These are phyloP conservation scores for Drosophila formosana DNA, from an alignment of 2,888 invertebrate genomes.

Conservation along the genomic window DNA sequence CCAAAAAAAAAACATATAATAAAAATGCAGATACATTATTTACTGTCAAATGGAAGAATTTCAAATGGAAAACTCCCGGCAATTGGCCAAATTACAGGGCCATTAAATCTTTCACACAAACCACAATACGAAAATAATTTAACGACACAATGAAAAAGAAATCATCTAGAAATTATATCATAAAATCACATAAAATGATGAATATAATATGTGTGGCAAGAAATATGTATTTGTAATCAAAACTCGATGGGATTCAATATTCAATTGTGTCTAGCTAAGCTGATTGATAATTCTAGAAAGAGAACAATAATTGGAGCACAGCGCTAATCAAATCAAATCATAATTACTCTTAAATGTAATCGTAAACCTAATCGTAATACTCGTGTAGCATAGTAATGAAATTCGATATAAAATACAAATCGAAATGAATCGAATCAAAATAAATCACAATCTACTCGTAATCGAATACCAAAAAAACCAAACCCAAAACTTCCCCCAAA, in stretches of 20 bases:
- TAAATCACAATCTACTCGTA: conserved; percentile 14
- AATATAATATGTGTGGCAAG: conserved; percentile 18
- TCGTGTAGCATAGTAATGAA: conserved; percentile 40
- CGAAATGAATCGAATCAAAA: conserved; percentile 10
- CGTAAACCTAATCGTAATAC: conserved; percentile 26
- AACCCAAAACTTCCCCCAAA: conserved; percentile 18
- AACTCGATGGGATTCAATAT: conserved; percentile 67
- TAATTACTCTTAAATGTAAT: conserved; percentile 14
- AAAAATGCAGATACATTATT: conserved; percentile 90
- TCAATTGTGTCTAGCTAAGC: conserved; percentile 65
- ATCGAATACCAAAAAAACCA: conserved; percentile 3
- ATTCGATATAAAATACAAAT: conserved; percentile 7
- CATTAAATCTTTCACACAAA: conserved; percentile 58
- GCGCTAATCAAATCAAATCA: conserved; percentile 66
- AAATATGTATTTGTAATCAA: conserved; percentile 47
- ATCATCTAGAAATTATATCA: conserved; percentile 1
- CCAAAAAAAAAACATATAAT: conserved; percentile 3
- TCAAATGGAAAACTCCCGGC: conserved; percentile 90
- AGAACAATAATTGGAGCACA: conserved; percentile 79
- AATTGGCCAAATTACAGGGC: conserved; percentile 84
- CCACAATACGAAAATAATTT: conserved; percentile 72
- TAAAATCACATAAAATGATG: conserved; percentile 14
- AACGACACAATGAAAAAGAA: neutral
- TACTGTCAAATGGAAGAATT: conserved; percentile 94
- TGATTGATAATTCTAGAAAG: conserved; percentile 73